Conservation (phyloP, 1,140 invertebrate species). For the Drosophila teissieri region DNA sequence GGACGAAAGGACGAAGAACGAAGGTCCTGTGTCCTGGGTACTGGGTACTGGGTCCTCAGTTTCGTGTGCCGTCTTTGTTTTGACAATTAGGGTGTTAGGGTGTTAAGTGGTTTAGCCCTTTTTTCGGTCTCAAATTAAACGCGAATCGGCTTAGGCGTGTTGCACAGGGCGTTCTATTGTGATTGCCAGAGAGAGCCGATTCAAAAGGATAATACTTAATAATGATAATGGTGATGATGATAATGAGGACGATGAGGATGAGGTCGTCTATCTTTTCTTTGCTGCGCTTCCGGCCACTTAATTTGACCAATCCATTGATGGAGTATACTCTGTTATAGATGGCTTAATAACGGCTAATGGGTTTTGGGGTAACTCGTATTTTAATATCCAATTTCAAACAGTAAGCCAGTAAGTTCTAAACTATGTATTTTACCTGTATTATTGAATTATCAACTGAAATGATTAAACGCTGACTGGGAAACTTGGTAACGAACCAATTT, state of each 20-base stretch:
- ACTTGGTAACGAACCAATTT: constrained; percentile 3
- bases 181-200: constrained; percentile 31
- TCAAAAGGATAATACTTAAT: constrained; percentile 10
- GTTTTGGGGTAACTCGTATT: not conserved
- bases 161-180: constrained; percentile 72
- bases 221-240: constrained; percentile 12
- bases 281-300: constrained; percentile 17
- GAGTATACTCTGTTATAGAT: not conserved
- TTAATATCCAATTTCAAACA: not conserved
- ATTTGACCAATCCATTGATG: constrained; percentile 22
- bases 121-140: constrained; percentile 76
- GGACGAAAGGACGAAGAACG: constrained; percentile 2
- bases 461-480: not conserved
- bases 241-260: constrained; percentile 10
- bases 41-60: not conserved
- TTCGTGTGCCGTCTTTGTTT: constrained; percentile 72
- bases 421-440: too few species aligned
- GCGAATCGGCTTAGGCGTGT: constrained; percentile 77
- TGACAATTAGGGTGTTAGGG: constrained; percentile 83
- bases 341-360: not conserved
- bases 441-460: not conserved
- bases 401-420: too few species aligned
- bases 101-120: constrained; percentile 83
- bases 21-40: too few species aligned
- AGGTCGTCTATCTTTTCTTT: constrained; percentile 1